Base-by-base conservation (phyloP, 1,140 invertebrate genomes). In the Apis cerana region DNA sequence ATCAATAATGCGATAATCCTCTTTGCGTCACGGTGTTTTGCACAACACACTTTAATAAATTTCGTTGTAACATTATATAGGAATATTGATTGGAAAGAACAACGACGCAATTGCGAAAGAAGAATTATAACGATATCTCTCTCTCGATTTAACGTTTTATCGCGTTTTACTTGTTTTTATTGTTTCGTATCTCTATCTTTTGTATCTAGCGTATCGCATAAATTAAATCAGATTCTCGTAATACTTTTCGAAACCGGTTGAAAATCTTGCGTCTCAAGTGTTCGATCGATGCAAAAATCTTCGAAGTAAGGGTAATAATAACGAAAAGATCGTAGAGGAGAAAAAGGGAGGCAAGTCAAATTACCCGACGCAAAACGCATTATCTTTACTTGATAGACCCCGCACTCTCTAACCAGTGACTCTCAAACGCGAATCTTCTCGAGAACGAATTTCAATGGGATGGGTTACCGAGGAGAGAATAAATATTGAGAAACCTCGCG, bases 331-430 rank as follows among this genome's bases (percentile, higher is more conserved):
- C 64, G 65, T 59, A 48, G 59, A 50, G 67, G 65, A 71, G 79
- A 82, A 76, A 80, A 79, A 80, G 74, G 78, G 86, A 69, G 50
- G 58, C 85, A 76, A 84, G 87, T 87, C 86, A 93, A 93, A 93
- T 93, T 93, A 93, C 91, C 92, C 92, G 92, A 90, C 90, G 90
- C 91, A 91, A 88, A 93, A 92, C 90, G 89, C 91, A 93, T 93
- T 93, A 92, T 92, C 92, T 92, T 90, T 89, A 92, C 91, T 93
- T 92, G 92, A 93, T 93, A 91, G 92, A 90, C 89, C 91, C 82
- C 80, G 72, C 84, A 86, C 85, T 68, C 83, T 62, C 59, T 48
- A 48, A 54, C 54, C 87, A 90, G 89, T 82, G 91, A 83, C 85
- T 91, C 92, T 91, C 90, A 84, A 62, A 62, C 75, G 69, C 76